Percentiles rank a stretch among this genome's conserved stretches.
phyloP scores from a whole-genome alignment of 2,113 vertebrate species.

The Poeciliopsis retropinna region DNA sequence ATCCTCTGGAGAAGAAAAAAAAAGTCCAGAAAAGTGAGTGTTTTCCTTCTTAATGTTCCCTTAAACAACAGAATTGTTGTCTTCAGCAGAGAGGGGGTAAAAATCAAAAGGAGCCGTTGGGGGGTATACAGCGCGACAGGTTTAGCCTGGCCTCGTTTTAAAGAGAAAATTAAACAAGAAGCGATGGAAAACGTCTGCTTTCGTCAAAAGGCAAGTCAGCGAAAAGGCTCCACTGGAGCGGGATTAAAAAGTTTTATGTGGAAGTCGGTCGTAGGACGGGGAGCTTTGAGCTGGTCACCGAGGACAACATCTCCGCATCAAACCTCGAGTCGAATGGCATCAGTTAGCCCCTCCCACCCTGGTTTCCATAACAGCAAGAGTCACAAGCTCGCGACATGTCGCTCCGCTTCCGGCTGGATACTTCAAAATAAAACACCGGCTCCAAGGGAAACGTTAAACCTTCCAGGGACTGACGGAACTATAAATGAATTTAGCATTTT shows the following conservation, averaged over 20 bases:
- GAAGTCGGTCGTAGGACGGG: conserved; percentile 10
- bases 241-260: conserved; percentile 45
- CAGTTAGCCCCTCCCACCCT: conserved; percentile 58
- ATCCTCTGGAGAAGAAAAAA: conserved; percentile 12
- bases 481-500: too few relatives aligned
- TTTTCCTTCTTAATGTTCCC: not conserved
- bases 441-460: too few relatives aligned
- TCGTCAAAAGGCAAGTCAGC: not conserved
- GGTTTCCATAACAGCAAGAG: conserved; percentile 46
- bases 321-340: conserved; percentile 48
- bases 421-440: conserved; percentile 47
- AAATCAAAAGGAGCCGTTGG: conserved; percentile 14
- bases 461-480: too few relatives aligned
- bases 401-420: not conserved
- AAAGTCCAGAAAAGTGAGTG: conserved; percentile 11
- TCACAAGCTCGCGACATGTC: not conserved
- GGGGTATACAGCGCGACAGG: conserved; percentile 48
- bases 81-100: not conserved
- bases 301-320: conserved; percentile 48
- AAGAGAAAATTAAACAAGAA: not conserved
- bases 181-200: not conserved
- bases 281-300: conserved; percentile 30
- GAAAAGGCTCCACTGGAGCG: not conserved
- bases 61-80: conserved; percentile 18
- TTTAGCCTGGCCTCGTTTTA: conserved; percentile 43